phyloP scores from a whole-genome alignment of 2,113 vertebrate species.

The Semnopithecus entellus region DNA sequence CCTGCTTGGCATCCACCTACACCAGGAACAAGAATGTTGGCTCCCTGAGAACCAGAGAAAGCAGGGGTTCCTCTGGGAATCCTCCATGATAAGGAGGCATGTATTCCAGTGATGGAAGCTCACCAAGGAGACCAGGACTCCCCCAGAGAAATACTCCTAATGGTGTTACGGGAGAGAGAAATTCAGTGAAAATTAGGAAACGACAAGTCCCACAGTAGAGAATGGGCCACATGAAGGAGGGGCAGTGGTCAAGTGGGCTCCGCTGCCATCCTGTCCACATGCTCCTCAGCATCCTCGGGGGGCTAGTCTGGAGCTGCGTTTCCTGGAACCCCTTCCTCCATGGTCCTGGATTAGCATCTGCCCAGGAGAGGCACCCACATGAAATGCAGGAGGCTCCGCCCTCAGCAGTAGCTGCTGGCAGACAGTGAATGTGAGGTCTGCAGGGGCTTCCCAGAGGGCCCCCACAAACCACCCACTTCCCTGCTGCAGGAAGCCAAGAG shows the following conservation, averaged over 20 bases:
- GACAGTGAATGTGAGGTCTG: background rate
- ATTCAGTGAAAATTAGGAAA: background rate
- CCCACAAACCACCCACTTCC: background rate
- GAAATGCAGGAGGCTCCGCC: background rate
- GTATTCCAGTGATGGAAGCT: no score
- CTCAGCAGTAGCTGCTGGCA: background rate
- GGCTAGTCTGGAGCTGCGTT: background rate
- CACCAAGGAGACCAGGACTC: background rate
- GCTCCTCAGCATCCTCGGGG: background rate
- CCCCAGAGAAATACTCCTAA: background rate
- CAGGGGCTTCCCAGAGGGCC: background rate
- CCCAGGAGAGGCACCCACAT: background rate
- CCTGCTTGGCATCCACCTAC: background rate
- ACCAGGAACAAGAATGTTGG: no score
- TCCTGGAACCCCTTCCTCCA: background rate
- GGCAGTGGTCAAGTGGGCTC: background rate
- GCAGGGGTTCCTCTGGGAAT: background rate
- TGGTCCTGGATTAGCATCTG: background rate
- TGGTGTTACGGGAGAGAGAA: rapidly evolving
- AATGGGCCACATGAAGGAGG: background rate
- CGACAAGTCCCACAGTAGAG: background rate
- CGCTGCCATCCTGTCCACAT: background rate
- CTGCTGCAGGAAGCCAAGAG: background rate
- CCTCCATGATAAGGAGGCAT: background rate
- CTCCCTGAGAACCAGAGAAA: background rate